phyloP scores from a whole-genome alignment of 2,888 invertebrate genomes.

The Drosophila putrida region DNA sequence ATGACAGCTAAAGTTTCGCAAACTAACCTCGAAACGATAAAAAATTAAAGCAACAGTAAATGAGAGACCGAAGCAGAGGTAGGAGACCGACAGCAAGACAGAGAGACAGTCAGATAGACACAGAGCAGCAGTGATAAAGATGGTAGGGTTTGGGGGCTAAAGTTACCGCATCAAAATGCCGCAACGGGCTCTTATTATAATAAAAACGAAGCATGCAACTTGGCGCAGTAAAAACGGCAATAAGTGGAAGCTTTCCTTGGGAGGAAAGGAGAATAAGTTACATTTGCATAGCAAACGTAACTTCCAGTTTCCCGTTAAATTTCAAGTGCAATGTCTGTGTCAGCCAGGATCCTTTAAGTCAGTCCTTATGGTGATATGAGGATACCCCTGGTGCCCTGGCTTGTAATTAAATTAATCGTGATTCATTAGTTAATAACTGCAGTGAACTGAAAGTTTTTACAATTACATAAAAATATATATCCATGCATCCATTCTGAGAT shows the following conservation, averaged over 20 bases:
- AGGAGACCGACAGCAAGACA: slow-evolving; percentile 1
- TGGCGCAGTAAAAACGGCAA: slow-evolving; percentile 56
- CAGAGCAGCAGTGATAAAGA: background rate
- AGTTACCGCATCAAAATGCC: slow-evolving; percentile 74
- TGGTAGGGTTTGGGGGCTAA: slow-evolving; percentile 5
- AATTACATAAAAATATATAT: no score
- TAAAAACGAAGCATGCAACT: slow-evolving; percentile 69
- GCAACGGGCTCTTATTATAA: slow-evolving; percentile 77
- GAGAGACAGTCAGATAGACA: slow-evolving; percentile 1
- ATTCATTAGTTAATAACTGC: slow-evolving; percentile 9
- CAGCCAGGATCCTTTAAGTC: slow-evolving; percentile 1
- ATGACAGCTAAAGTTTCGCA: slow-evolving; percentile 79
- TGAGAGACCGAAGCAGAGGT: slow-evolving; percentile 29
- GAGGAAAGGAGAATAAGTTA: slow-evolving; percentile 12
- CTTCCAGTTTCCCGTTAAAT: slow-evolving; percentile 49
- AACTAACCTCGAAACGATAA: slow-evolving; percentile 79
- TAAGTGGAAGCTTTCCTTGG: slow-evolving; percentile 41
- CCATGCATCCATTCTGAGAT: no score
- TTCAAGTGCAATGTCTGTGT: slow-evolving; percentile 67
- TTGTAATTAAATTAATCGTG: slow-evolving; percentile 3
- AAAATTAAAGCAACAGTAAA: slow-evolving; percentile 73
- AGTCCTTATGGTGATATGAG: background rate
- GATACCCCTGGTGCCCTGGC: background rate
- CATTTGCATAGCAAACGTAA: slow-evolving; percentile 64
- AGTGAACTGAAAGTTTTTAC: background rate